Evolutionary conservation across 92 coral and sea anemone species (phyloP), one percentile per base, ranked within the genome.

Genomic region (Siderastrea radians): DNA sequence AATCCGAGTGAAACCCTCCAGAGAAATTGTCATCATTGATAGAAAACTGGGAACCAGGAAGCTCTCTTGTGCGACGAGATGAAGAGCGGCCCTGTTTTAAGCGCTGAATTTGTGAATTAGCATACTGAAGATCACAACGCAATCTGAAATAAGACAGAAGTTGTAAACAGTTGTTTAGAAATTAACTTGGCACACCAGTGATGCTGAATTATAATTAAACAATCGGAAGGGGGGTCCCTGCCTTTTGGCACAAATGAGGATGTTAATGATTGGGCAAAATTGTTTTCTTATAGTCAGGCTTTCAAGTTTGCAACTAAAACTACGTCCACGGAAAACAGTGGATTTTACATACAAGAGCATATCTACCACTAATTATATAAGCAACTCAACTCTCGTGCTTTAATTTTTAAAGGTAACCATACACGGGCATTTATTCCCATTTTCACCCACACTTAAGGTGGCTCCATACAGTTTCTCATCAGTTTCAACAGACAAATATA

Each of bases 51-150:
- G 91, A 89, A 61, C 86, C 93, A 26, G 95, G 91, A 14, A 89
- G 84, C 61, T 95, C 98, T 79, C 98, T 89, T 16, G 84, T 77
- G 79, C 96, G 95, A 68, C 98, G 94, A 8, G 95, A 88, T 45
- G 98, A 93, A 6, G 98, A 91, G 16, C 98, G 98, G 38, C 98
- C 99, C 79, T 98, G 99, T 80, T 96, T 96, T 55, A 94, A 72
- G 64, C 97, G 95, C 79, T 98, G 98, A 55, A 98, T 98, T 86
- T 95, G 98, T 49, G 98, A 94, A 77, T 96, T 98, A 72, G 98
- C 98, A 76, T 81, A 93, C 72, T 98, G 99, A 72, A 98, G 91
- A 60, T 98, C 99, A 66, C 99, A 96, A 81, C 94, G 96, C 66
- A 98, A 82, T 67, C 99, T 98, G 69, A 77, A 62, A 74, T 68